Percentiles rank a stretch among this genome's conserved stretches.
Evolutionary conservation across 2,113 vertebrate species (phyloP).

Genomic region (Budorcas taxicolor): DNA sequence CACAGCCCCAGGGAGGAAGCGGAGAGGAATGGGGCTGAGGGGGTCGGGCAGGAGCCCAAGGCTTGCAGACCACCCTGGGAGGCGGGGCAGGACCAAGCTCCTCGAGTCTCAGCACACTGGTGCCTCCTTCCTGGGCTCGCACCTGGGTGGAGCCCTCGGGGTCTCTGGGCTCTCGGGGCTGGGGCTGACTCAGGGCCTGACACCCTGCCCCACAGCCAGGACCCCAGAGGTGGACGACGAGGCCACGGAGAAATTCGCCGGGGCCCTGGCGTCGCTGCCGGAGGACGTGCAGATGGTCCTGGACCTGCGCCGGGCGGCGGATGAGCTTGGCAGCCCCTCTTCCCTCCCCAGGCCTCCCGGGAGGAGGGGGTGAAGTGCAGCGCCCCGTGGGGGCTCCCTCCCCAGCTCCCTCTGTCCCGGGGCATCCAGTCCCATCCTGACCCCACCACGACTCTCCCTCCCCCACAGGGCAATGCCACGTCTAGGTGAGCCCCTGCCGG

Average conservation of each 20-base stretch:
- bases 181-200: neutral
- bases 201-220: neutral
- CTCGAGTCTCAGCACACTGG: neutral
- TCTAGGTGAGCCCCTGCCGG: accelerated
- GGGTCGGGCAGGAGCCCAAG: no score
- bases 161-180: neutral
- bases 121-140: accelerated
- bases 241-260: neutral
- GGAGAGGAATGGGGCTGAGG: neutral
- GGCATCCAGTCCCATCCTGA: neutral
- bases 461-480: neutral
- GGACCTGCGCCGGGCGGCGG: neutral
- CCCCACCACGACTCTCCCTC: accelerated
- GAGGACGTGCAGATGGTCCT: accelerated
- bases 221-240: accelerated
- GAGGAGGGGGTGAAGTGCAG: neutral
- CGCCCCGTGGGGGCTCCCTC: neutral
- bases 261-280: accelerated
- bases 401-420: accelerated
- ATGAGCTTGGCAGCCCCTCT: neutral
- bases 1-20: accelerated
- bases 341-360: neutral
- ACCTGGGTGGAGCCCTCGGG: accelerated
- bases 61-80: neutral
- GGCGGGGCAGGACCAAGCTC: no score